Conservation (phyloP, 2,797 vertebrate genomes). For the Falco novaeseelandiae region DNA sequence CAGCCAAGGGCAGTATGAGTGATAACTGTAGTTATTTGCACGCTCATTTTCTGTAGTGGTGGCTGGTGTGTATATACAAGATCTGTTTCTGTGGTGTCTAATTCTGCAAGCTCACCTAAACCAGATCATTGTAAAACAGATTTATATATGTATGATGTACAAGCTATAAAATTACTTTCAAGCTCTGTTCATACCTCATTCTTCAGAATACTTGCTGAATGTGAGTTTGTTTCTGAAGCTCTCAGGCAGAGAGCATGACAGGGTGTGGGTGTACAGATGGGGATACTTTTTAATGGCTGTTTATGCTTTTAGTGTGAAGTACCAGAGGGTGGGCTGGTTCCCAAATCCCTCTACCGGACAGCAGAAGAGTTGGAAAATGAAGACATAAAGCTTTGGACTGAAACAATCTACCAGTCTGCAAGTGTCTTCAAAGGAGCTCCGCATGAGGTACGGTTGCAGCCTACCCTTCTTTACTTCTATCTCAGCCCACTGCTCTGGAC, state of each 20-base stretch:
- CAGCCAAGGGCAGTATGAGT: background rate
- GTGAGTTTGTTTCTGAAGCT: background rate
- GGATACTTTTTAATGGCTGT: background rate
- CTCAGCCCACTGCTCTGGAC: background rate
- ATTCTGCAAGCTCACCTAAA: background rate
- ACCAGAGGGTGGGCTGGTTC: constrained; percentile 95
- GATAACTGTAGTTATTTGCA: background rate
- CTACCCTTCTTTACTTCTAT: background rate
- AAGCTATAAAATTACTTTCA: background rate
- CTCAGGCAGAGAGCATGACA: background rate
- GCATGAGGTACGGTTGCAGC: constrained; percentile 85
- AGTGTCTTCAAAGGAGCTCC: constrained; percentile 97
- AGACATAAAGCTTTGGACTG: constrained; percentile 93
- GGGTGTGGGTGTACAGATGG: background rate
- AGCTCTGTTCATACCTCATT: background rate
- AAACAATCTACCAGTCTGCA: constrained; percentile 98
- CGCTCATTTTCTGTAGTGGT: background rate
- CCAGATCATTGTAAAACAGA: background rate
- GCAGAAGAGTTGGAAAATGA: constrained; percentile 95
- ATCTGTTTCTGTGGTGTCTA: background rate
- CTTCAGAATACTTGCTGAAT: background rate
- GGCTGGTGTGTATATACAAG: background rate
- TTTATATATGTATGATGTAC: background rate
- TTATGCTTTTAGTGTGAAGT: constrained; percentile 88
- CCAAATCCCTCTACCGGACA: constrained; percentile 96